A percentile compares a stretch with the other conserved stretches of the same genome.
phyloP scores from a whole-genome alignment of 2,797 vertebrate genomes.

The Benthosema pterotum region DNA sequence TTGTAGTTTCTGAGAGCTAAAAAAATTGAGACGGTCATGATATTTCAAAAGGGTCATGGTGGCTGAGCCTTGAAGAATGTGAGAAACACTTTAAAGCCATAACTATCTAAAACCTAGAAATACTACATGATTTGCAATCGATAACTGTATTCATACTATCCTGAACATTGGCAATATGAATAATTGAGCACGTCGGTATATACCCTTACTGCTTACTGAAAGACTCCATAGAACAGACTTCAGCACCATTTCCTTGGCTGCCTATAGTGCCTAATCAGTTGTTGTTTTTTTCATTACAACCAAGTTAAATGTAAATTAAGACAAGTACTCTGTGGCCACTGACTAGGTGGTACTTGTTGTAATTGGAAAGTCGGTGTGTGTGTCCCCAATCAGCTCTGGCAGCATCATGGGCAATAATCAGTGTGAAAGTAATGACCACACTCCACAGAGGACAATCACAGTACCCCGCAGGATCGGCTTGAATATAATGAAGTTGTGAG shows the following conservation, averaged over 20 bases:
- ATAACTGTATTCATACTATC: no score
- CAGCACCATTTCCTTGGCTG: constrained; percentile 26
- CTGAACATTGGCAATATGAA: no score
- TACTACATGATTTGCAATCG: no score
- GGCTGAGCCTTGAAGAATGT: not conserved
- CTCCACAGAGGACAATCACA: constrained; percentile 64
- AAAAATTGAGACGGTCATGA: not conserved
- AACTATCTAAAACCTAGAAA: no score
- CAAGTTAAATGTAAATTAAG: constrained; percentile 47
- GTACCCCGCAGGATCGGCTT: constrained; percentile 47
- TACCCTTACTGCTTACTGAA: constrained; percentile 25
- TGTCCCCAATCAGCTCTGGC: constrained; percentile 54
- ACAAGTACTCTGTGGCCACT: constrained; percentile 41
- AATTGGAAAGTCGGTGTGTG: constrained; percentile 56
- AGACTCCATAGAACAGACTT: not conserved
- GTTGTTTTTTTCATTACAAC: constrained; percentile 33
- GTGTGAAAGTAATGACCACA: constrained; percentile 61
- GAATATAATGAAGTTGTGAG: constrained; percentile 58
- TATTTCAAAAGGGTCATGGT: not conserved
- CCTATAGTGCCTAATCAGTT: constrained; percentile 47
- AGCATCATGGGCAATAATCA: constrained; percentile 70
- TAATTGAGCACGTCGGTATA: not conserved
- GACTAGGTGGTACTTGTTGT: constrained; percentile 43
- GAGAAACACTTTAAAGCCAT: not conserved
- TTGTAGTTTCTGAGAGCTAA: no score